Evolutionary conservation across 2,888 invertebrate genomes (phyloP).

Genomic region (Stenichneumon culpator): DNA sequence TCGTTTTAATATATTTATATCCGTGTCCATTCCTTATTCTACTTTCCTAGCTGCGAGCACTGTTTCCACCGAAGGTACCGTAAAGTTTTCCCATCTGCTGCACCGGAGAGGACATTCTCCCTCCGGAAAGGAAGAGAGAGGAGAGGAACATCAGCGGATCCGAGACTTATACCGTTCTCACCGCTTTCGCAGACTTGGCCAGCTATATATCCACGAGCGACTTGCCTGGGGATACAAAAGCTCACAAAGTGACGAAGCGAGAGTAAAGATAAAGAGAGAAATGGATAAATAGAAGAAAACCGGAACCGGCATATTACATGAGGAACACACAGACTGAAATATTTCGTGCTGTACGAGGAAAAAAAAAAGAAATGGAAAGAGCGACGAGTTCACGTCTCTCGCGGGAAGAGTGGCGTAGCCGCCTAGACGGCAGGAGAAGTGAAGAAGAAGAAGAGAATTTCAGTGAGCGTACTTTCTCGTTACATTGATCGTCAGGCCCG

Average conservation of each 20-base stretch:
- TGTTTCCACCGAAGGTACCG: slow-evolving; percentile 4
- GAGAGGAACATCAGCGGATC: slow-evolving; percentile 32
- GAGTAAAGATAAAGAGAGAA: slow-evolving; percentile 36
- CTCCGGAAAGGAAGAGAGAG: too few species aligned
- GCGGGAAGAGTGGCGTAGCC: slow-evolving; percentile 50
- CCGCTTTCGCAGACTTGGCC: slow-evolving; percentile 29
- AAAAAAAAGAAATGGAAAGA: slow-evolving; percentile 6
- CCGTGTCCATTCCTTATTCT: slow-evolving; percentile 8
- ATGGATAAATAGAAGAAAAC: slow-evolving; percentile 15
- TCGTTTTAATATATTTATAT: slow-evolving; percentile 27
- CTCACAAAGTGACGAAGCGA: slow-evolving; percentile 60
- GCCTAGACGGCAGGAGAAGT: slow-evolving; percentile 22
- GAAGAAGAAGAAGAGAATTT: slow-evolving; percentile 21
- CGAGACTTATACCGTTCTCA: slow-evolving; percentile 29
- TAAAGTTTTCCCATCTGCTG: slow-evolving; percentile 62
- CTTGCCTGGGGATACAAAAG: slow-evolving; percentile 41
- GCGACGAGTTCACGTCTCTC: slow-evolving; percentile 29
- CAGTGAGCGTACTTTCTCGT: slow-evolving; percentile 60
- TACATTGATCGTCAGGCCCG: slow-evolving; percentile 62
- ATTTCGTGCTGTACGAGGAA: slow-evolving; percentile 29
- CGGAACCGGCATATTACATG: slow-evolving; percentile 5
- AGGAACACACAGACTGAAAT: slow-evolving; percentile 37
- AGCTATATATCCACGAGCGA: too few species aligned
- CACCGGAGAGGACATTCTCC: slow-evolving; percentile 29
- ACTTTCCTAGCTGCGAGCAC: neutral